A percentile compares a stretch with the other conserved stretches of the same genome.
Conservation (phyloP, 2,888 invertebrate species). For the Chymomyza fuscimana region DNA sequence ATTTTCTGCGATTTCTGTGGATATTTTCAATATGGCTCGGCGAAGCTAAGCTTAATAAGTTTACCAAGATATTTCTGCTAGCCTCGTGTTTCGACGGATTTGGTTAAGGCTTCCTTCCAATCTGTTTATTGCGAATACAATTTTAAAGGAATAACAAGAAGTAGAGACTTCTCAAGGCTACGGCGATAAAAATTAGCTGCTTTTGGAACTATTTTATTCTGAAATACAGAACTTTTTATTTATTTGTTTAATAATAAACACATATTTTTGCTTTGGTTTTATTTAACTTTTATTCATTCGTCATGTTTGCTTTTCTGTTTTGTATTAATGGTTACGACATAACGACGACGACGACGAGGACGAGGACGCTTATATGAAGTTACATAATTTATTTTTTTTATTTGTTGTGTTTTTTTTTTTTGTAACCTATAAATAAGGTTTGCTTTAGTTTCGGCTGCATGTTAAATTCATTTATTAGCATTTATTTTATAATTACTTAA, state of each 20-base stretch:
- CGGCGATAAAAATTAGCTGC: too few relatives aligned
- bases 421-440: constrained; percentile 1
- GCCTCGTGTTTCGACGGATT: too few relatives aligned
- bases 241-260: constrained; percentile 2
- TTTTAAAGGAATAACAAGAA: too few relatives aligned
- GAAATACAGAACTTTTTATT: neutral
- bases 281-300: constrained; percentile 72
- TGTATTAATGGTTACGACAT: constrained; percentile 9
- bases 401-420: neutral
- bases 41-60: too few relatives aligned
- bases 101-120: too few relatives aligned
- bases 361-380: constrained; percentile 37
- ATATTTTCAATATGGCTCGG: too few relatives aligned
- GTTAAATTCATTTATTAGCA: neutral
- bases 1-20: too few relatives aligned
- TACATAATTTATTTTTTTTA: constrained; percentile 31
- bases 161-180: too few relatives aligned
- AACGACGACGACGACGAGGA: constrained; percentile 31
- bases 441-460: neutral
- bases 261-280: constrained; percentile 47
- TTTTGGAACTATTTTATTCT: too few relatives aligned
- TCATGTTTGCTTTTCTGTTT: constrained; percentile 58
- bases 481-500: neutral
- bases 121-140: too few relatives aligned
- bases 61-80: too few relatives aligned